Base-by-base conservation (phyloP, 2,797 vertebrate genomes). In the Epinephelus coioides region DNA sequence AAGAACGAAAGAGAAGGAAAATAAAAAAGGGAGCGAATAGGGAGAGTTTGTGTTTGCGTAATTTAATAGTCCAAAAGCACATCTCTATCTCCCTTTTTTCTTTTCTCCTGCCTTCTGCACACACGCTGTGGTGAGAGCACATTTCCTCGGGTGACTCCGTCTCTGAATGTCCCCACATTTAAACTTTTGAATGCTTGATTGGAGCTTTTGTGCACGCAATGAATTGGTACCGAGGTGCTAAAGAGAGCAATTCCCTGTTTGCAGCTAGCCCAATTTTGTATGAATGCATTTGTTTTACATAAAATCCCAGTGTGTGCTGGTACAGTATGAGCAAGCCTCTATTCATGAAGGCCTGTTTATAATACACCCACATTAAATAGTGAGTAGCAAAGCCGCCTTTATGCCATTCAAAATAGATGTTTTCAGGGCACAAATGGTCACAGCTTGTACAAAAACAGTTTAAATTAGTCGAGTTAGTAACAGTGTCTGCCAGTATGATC, bases 271-370 rank as follows among this genome's bases (percentile, higher is more conserved):
- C 44, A 23, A 40, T 85, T 43, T 82, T 85, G 63, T 68, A 62
- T 81, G 75, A 81, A 77, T 89, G 49, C 68, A 77, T 86, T 88
- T 84, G 79, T 83, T 85, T 87, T 71, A 81, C 76, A 84, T 65
- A 69, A 44, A 76, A 76, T 77, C 70, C 12, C 76, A 85, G 54
- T 50, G 17, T 83, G 66, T 68, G 49, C 40, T 81, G 25, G 72
- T 71, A 57, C 60, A 68, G 69, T 70, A 65, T 23, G 67, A 82
- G 63, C 71, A 76, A 63, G 65, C 59, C 53, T 78, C 75, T 60
- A 65, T 84, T 87, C 59, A 80, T 21, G 30, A 73, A 77, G n/a
- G 49, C 43, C 67, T 55, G 43, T 84, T 77, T 70, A 83, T 50
- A 56, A 78, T 43, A 72, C 76, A 50, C 47, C 69, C 69, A 61